These are phyloP conservation scores for Philonicus albiceps DNA, from an alignment of 2,888 invertebrate genomes.

Conservation along the genomic window DNA sequence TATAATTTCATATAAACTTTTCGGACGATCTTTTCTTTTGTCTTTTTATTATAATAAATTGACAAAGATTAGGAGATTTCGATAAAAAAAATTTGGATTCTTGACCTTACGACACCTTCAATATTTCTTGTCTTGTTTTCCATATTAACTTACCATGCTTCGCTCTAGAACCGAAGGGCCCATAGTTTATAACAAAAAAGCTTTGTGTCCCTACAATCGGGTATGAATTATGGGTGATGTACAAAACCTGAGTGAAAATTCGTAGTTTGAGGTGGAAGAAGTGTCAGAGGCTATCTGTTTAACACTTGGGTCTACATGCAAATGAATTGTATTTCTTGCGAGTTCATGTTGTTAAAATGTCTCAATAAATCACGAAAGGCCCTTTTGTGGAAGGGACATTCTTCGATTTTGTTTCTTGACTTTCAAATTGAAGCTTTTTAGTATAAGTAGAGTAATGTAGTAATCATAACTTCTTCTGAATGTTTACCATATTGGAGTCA, in stretches of 20 bases:
- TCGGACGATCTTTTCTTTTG: not conserved
- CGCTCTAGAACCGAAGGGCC: not conserved
- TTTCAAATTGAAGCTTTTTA: not conserved
- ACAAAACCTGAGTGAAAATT: constrained; percentile 34
- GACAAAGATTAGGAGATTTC: constrained; percentile 23
- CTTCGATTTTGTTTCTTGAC: not conserved
- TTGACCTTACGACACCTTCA: constrained; percentile 4
- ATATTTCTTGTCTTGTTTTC: not conserved
- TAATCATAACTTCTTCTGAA: too few relatives aligned
- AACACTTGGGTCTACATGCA: constrained; percentile 23
- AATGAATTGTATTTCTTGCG: constrained; percentile 37
- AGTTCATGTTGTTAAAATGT: constrained; percentile 40
- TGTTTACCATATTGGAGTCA: too few relatives aligned
- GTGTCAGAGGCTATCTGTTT: constrained; percentile 33
- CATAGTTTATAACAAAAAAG: too few relatives aligned
- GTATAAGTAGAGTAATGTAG: too few relatives aligned
- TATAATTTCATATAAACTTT: constrained; percentile 15
- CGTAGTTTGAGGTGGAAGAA: constrained; percentile 17
- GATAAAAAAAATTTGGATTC: constrained; percentile 12
- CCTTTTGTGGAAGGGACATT: not conserved
- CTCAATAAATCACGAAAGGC: constrained; percentile 22
- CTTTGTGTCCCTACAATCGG: not conserved
- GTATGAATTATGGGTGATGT: constrained; percentile 33
- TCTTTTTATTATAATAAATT: constrained; percentile 29
- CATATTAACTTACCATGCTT: constrained; percentile 24